Base-by-base conservation (phyloP, 2,113 vertebrate species). In the Alligator sinensis region DNA sequence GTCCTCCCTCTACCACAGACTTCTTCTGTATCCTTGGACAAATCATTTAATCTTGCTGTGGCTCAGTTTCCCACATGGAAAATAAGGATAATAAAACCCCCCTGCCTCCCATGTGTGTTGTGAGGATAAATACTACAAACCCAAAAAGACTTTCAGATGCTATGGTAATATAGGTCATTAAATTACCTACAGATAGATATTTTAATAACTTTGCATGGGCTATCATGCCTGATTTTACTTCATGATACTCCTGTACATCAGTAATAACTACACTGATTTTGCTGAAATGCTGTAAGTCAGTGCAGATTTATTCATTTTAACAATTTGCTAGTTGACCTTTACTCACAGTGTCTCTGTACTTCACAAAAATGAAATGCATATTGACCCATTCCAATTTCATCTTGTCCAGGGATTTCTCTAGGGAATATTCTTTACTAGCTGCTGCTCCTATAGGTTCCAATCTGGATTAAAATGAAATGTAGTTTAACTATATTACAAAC, bases 371-470 rank as follows among this genome's bases (percentile, higher is more conserved):
- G 66, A 99, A 98, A 2, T 22, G 76, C n/a, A 98, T 90, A 1
- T 98, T 98, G 2, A 63, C 82, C 99, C 99, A 99, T 80, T 99
- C 99, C 0, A 2, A 93, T 95, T 98, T 99, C 99, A 99, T 99
- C 94, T 99, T 99, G 63, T 98, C 98, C 97, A 99, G 74, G 77
- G 98, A 98, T 93, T 99, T 99, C 96, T 99, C 98, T 79, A 99
- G 96, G 63, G 99, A 98, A 90, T 98, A 98, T 79, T 99, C 99
- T 82, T 99, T 99, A 97, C 98, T 99, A 84, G 99, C 99, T 13
- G 98, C 87, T 22, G 98, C 98, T 74, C 98, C 97, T 59, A 99
- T 97, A 81, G 99, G 98, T 86, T 99, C 99, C 94, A 99, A 60
- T 94, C 99, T 99, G 94, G 58, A 96, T 86, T 88, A 59, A 94